Percentiles rank a stretch among this genome's conserved stretches.
Conservation (phyloP, 2,113 vertebrate species). For the Camelus bactrianus region DNA sequence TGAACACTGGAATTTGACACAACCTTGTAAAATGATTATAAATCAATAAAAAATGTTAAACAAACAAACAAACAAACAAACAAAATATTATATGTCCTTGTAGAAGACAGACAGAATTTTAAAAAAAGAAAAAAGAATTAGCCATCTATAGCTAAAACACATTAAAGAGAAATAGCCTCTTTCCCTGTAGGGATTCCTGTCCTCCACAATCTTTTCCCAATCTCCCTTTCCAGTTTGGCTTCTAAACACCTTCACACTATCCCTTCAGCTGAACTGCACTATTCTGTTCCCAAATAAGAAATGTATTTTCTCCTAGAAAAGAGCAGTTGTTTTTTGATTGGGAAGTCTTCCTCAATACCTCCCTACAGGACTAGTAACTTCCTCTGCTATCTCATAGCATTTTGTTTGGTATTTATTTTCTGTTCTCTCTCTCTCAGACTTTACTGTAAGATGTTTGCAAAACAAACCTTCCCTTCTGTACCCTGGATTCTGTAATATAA, state of each 20-base stretch:
- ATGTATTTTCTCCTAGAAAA: not conserved
- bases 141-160: constrained; percentile 29
- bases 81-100: not conserved
- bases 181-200: not conserved
- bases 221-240: not conserved
- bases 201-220: not conserved
- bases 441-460: not conserved
- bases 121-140: not conserved
- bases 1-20: too few relatives aligned
- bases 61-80: too few relatives aligned
- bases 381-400: not conserved
- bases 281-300: not conserved
- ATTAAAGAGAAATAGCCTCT: not conserved
- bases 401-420: not conserved
- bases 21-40: too few relatives aligned
- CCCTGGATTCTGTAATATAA: not conserved
- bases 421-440: not conserved
- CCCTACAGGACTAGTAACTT: not conserved
- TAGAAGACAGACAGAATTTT: not conserved
- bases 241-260: not conserved
- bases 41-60: too few relatives aligned
- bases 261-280: not conserved
- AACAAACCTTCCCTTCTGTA: not conserved
- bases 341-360: not conserved
- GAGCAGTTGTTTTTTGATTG: not conserved